Conservation (phyloP, 2,797 vertebrate species). For the Sternotherus odoratus region DNA sequence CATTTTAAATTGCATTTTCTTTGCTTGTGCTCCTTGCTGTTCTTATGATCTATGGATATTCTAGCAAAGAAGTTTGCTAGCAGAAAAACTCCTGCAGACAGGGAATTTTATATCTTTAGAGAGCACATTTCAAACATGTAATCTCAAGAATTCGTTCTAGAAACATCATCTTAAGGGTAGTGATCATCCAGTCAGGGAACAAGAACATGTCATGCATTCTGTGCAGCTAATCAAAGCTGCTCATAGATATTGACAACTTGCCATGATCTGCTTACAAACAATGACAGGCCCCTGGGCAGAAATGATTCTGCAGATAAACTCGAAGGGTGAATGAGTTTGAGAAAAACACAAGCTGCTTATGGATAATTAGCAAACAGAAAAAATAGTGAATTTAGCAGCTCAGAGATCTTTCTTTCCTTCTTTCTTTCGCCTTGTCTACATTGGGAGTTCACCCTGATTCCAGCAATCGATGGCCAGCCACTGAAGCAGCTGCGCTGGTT, state of each 20-base stretch:
- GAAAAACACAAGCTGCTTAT: not conserved
- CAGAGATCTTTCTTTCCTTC: accelerated
- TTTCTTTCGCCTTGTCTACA: not conserved
- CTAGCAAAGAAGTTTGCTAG: not conserved
- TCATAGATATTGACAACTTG: not conserved
- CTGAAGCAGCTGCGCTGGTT: not conserved
- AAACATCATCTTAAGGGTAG: not conserved
- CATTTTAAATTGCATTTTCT: not conserved
- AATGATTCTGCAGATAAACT: not conserved
- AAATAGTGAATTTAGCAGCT: not conserved
- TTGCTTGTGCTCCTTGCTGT: not conserved
- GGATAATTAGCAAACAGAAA: not conserved
- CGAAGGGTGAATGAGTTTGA: not conserved
- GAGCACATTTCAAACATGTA: not conserved
- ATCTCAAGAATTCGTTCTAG: not conserved
- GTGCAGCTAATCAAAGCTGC: not conserved
- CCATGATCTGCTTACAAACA: not conserved
- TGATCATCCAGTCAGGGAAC: not conserved
- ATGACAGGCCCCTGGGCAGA: not conserved
- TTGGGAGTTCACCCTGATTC: not conserved
- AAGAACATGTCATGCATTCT: not conserved
- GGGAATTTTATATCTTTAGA: accelerated
- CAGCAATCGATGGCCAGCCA: not conserved
- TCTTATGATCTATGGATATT: not conserved
- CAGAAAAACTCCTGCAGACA: not conserved